A percentile compares a stretch with the other conserved stretches of the same genome.
Conservation (phyloP, 2,113 vertebrate genomes). For the Platysteira castanea region DNA sequence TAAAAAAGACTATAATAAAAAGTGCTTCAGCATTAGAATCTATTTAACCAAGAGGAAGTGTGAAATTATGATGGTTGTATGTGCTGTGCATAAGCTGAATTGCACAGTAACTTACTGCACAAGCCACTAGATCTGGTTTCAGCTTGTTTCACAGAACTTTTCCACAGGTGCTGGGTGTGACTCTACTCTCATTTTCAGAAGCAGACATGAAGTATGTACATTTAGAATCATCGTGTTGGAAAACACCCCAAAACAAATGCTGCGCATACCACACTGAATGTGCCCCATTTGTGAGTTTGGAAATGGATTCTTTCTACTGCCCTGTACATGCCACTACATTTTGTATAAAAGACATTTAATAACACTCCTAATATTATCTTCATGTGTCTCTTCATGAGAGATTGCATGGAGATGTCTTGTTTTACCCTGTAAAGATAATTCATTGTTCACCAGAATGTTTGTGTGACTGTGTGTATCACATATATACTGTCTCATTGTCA, state of each 20-base stretch:
- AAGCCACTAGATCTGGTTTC: not conserved
- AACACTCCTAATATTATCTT: not conserved
- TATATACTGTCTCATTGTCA: not conserved
- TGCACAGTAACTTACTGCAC: not conserved
- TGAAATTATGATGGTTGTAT: not conserved
- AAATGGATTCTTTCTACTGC: not conserved
- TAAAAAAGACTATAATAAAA: not conserved
- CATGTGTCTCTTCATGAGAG: not conserved
- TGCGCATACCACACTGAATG: not conserved
- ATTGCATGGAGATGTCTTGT: not conserved
- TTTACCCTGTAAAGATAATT: not conserved
- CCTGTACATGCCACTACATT: not conserved
- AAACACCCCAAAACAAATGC: not conserved
- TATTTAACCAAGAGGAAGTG: not conserved
- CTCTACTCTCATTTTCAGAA: not conserved
- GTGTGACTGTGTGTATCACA: not conserved
- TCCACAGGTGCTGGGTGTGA: not conserved
- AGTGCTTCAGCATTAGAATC: not conserved
- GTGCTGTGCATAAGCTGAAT: not conserved
- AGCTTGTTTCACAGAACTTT: not conserved
- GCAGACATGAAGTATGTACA: not conserved
- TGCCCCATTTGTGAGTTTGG: not conserved
- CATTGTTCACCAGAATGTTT: not conserved
- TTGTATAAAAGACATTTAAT: not conserved
- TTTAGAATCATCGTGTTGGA: accelerated